Conservation (phyloP, 2,888 invertebrate species). For the Invenusta paracnida region DNA sequence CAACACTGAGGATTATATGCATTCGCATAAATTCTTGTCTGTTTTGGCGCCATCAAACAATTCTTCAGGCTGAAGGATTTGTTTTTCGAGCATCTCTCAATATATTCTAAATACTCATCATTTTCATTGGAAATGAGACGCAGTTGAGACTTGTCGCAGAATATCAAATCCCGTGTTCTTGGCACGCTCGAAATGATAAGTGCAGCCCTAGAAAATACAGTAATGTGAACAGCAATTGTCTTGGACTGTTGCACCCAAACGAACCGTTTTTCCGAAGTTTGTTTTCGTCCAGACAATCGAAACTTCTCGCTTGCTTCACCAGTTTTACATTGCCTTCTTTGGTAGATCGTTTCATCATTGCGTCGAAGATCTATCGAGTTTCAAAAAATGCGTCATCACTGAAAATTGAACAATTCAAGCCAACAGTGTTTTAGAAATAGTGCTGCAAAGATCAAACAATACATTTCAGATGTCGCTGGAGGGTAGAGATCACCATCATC, state of each 20-base stretch:
- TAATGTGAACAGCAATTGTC: slow-evolving; percentile 1
- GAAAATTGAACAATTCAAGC: slow-evolving; percentile 16
- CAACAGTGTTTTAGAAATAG: slow-evolving; percentile 3
- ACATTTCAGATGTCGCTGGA: slow-evolving; percentile 19
- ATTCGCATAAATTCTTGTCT: slow-evolving; percentile 24
- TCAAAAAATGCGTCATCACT: slow-evolving; percentile 1
- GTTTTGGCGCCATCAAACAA: slow-evolving; percentile 14
- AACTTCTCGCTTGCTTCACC: neutral
- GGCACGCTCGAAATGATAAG: neutral
- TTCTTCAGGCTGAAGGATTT: slow-evolving; percentile 26
- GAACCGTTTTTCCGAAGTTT: slow-evolving; percentile 23
- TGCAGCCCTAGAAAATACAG: slow-evolving; percentile 3
- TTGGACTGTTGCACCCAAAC: neutral
- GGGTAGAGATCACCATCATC: slow-evolving; percentile 21
- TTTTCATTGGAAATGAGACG: neutral
- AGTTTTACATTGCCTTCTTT: slow-evolving; percentile 28
- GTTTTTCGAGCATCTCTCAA: slow-evolving; percentile 26
- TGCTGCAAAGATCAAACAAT: neutral
- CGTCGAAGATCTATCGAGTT: neutral
- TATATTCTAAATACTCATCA: slow-evolving; percentile 21
- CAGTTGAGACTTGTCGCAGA: slow-evolving; percentile 16
- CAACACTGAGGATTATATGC: slow-evolving; percentile 16
- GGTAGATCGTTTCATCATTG: slow-evolving; percentile 25
- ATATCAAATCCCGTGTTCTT: slow-evolving; percentile 31
- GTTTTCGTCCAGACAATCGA: neutral